These are phyloP conservation scores for Pyrrhia umbra DNA, from an alignment of 2,888 invertebrate genomes.

Conservation along the genomic window DNA sequence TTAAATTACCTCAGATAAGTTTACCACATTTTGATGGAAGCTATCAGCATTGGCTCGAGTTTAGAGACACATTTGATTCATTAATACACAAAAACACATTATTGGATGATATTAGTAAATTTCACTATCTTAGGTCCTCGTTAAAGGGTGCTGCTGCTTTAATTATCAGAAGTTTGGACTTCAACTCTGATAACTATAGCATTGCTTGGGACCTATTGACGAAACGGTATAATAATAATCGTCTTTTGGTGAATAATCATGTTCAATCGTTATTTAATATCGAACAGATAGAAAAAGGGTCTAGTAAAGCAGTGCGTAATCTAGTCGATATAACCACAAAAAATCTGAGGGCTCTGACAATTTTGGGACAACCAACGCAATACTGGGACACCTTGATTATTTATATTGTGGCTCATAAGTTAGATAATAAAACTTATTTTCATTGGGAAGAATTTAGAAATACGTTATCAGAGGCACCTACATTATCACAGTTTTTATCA, in stretches of 20 bases:
- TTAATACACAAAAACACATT: constrained; percentile 3
- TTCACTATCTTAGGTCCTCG: constrained; percentile 10
- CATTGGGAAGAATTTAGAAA: constrained; percentile 5
- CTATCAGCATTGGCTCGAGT: constrained; percentile 6
- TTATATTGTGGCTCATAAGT: constrained; percentile 7
- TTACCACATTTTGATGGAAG: constrained; percentile 16
- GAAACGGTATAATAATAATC: constrained; percentile 14
- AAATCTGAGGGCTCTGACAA: constrained; percentile 5
- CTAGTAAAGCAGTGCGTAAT: constrained; percentile 2
- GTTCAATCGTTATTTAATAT: constrained; percentile 15
- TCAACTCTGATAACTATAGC: constrained; percentile 6
- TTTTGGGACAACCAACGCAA: too few species aligned
- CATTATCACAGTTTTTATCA: not conserved
- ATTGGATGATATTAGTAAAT: constrained; percentile 3
- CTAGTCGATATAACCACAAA: constrained; percentile 11
- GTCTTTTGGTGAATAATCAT: constrained; percentile 9
- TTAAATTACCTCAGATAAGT: constrained; percentile 13
- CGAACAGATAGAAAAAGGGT: constrained; percentile 8
- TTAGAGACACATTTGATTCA: not conserved
- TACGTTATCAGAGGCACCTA: constrained; percentile 5
- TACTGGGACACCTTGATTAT: too few species aligned
- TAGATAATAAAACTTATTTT: not conserved
- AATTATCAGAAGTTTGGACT: constrained; percentile 7
- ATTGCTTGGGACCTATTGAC: constrained; percentile 11
- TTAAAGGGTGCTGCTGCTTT: constrained; percentile 8